Conservation (phyloP, 2,113 vertebrate species). For the Psittacula cyanocephala region DNA sequence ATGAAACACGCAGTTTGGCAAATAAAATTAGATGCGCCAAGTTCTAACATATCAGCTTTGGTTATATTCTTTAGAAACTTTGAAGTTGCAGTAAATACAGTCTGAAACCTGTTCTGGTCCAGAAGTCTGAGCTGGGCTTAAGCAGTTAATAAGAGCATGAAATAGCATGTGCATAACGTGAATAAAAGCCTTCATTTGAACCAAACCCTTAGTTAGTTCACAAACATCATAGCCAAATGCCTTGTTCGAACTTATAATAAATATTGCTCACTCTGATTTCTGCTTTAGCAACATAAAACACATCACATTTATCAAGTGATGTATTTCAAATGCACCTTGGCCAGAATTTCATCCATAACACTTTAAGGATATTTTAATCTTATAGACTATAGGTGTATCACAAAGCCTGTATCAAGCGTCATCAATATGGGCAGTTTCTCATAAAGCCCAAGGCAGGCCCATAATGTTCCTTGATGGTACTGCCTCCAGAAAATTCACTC, state of each 20-base stretch:
- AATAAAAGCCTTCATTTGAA: neutral
- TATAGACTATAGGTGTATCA: neutral
- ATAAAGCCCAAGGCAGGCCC: neutral
- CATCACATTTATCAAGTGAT: neutral
- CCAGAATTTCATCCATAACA: neutral
- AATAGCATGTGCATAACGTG: neutral
- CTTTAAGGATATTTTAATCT: neutral
- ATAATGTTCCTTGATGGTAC: neutral
- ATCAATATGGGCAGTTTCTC: rapidly evolving
- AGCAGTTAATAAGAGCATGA: neutral
- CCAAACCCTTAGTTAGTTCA: neutral
- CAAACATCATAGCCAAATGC: neutral
- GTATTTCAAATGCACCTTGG: neutral
- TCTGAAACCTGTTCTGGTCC: neutral
- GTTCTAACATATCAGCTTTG: neutral
- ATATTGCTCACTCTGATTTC: neutral
- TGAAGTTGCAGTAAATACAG: neutral
- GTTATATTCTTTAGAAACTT: neutral
- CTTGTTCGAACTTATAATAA: neutral
- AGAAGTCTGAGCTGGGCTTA: neutral
- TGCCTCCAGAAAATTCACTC: neutral
- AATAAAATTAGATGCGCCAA: neutral
- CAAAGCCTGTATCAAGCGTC: neutral
- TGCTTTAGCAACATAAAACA: neutral
- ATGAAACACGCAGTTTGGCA: neutral